These are phyloP conservation scores for Amphipoea oculea DNA, from an alignment of 2,888 invertebrate species.

Conservation along the genomic window DNA sequence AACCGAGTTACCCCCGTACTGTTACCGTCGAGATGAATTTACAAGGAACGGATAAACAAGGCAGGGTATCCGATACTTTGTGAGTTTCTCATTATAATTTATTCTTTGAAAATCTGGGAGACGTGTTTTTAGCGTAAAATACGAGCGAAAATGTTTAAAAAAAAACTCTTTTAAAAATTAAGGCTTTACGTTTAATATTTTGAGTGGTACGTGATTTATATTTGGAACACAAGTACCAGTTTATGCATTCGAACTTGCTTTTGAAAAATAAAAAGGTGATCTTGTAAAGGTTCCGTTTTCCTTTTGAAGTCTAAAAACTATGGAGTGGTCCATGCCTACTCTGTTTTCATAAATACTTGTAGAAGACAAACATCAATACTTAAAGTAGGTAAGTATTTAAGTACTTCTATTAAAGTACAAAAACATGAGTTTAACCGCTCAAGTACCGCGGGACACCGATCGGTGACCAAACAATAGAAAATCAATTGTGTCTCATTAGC, in stretches of 20 bases:
- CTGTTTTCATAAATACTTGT: not conserved
- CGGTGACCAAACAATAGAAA: too few relatives aligned
- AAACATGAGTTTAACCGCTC: not conserved
- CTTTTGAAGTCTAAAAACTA: not conserved
- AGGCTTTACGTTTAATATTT: constrained; percentile 36
- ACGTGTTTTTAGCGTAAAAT: constrained; percentile 51
- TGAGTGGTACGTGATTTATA: constrained; percentile 31
- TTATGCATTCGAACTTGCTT: not conserved
- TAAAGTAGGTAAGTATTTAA: not conserved
- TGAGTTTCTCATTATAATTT: constrained; percentile 64
- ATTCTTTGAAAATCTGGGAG: constrained; percentile 60
- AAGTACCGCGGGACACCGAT: too few relatives aligned
- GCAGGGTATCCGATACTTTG: constrained; percentile 60
- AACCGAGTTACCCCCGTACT: constrained; percentile 71
- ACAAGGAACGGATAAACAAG: constrained; percentile 61
- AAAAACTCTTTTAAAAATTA: constrained; percentile 38
- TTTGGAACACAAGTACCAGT: constrained; percentile 10
- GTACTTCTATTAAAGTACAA: not conserved
- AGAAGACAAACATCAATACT: too few relatives aligned
- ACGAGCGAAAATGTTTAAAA: constrained; percentile 18
- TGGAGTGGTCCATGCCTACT: too few relatives aligned
- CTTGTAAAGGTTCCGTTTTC: not conserved
- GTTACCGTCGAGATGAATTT: constrained; percentile 65
- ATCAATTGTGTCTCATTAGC: too few relatives aligned
- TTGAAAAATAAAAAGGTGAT: not conserved